These are phyloP conservation scores for Fregata magnificens DNA, from an alignment of 2,113 vertebrate species.

Conservation along the genomic window DNA sequence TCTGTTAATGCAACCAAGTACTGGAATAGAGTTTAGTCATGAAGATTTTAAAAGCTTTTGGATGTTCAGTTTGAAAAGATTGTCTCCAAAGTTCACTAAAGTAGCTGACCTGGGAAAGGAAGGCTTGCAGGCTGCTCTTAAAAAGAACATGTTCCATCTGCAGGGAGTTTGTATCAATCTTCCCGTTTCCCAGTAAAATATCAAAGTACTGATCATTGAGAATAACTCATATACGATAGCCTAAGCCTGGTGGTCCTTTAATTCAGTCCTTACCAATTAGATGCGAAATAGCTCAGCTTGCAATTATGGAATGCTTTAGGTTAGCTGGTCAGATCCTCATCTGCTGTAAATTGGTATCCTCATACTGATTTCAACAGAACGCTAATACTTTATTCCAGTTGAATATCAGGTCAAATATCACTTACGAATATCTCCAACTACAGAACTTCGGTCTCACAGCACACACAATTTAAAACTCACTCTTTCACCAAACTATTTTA, in stretches of 20 bases:
- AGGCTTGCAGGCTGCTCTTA: not conserved
- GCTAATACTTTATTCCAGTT: not conserved
- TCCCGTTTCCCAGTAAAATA: not conserved
- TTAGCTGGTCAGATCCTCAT: not conserved
- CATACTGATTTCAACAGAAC: not conserved
- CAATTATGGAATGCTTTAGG: not conserved
- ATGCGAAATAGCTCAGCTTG: not conserved
- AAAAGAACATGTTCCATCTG: not conserved
- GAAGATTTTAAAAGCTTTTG: conserved; percentile 7
- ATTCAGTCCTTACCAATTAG: not conserved
- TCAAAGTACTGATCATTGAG: not conserved
- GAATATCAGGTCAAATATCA: not conserved
- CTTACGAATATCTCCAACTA: not conserved
- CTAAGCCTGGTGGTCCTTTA: not conserved
- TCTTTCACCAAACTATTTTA: not conserved
- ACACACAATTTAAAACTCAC: not conserved
- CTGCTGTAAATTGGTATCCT: not conserved
- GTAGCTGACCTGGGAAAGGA: not conserved
- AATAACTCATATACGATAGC: not conserved
- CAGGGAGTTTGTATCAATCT: not conserved
- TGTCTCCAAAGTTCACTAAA: not conserved
- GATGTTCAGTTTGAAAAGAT: not conserved
- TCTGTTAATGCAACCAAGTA: conserved; percentile 25
- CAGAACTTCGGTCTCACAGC: not conserved
- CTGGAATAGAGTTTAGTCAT: not conserved